These are phyloP conservation scores for Drosophila eohydei DNA, from an alignment of 2,888 invertebrate species.

Conservation along the genomic window DNA sequence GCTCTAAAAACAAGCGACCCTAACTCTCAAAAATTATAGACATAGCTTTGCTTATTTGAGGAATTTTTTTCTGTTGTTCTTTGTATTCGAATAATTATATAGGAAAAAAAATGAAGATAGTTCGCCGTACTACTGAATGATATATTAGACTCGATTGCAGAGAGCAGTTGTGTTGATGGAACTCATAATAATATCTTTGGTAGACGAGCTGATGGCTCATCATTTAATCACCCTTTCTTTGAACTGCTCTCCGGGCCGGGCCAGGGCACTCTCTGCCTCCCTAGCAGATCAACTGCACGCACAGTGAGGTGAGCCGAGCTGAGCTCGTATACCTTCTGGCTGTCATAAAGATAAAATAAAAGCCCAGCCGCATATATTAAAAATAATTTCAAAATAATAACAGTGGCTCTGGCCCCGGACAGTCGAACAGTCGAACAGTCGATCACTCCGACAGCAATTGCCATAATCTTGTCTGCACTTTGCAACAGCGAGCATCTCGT, in stretches of 20 bases:
- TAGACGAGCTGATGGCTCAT: slow-evolving; percentile 8
- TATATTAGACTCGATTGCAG: slow-evolving; percentile 16
- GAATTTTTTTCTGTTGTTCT: slow-evolving; percentile 40
- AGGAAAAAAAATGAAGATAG: slow-evolving; percentile 9
- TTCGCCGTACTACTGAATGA: slow-evolving; percentile 12
- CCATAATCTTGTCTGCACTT: slow-evolving; percentile 50
- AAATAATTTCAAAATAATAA: slow-evolving; percentile 73
- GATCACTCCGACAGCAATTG: slow-evolving; percentile 26
- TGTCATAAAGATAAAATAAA: slow-evolving; percentile 22
- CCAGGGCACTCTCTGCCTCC: slow-evolving; percentile 8
- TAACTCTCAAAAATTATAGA: slow-evolving; percentile 61
- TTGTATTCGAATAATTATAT: slow-evolving; percentile 39
- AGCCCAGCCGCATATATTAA: slow-evolving; percentile 50
- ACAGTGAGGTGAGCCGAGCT: slow-evolving; percentile 2
- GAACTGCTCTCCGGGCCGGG: not conserved
- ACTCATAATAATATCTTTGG: not conserved
- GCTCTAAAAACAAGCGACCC: slow-evolving; percentile 21
- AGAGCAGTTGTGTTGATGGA: not conserved
- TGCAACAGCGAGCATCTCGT: slow-evolving; percentile 38
- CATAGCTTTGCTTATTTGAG: slow-evolving; percentile 54
- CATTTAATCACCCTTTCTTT: slow-evolving; percentile 13
- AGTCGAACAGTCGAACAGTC: not conserved
- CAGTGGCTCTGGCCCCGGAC: slow-evolving; percentile 35
- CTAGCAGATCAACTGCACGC: slow-evolving; percentile 16
- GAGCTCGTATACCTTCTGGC: slow-evolving; percentile 7